Conservation (phyloP, 2,888 invertebrate species). For the Oasisia sp. region DNA sequence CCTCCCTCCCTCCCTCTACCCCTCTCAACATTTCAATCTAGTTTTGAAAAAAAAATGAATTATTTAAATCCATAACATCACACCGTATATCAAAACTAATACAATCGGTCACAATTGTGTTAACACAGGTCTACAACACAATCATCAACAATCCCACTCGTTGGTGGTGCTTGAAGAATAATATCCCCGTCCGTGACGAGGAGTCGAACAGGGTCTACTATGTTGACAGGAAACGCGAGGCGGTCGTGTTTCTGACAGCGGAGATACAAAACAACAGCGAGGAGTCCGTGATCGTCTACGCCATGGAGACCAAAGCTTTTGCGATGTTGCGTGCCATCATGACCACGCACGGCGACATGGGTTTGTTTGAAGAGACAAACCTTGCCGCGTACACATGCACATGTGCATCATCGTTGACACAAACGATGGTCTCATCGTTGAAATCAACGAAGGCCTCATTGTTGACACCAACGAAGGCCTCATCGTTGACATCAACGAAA, state of each 20-base stretch:
- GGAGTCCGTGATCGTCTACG: slow-evolving; percentile 51
- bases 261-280: slow-evolving; percentile 51
- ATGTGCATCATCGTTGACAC: neutral
- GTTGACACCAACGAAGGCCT: no score
- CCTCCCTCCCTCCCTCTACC: no score
- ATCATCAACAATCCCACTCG: slow-evolving; percentile 37
- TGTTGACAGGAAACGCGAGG: slow-evolving; percentile 44
- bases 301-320: slow-evolving; percentile 50
- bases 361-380: slow-evolving; percentile 54
- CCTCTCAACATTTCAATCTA: no score
- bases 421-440: no score
- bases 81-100: neutral
- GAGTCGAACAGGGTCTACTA: slow-evolving; percentile 45
- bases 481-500: neutral
- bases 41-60: no score
- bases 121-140: slow-evolving; percentile 30
- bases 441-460: no score
- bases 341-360: slow-evolving; percentile 40
- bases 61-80: neutral
- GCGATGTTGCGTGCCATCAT: slow-evolving; percentile 52
- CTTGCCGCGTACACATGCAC: slow-evolving; percentile 38
- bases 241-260: slow-evolving; percentile 48
- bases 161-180: slow-evolving; percentile 57
- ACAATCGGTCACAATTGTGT: neutral
- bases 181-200: slow-evolving; percentile 46